Evolutionary conservation across 2,113 vertebrate species (phyloP), one percentile per base, ranked within the genome.

Genomic region (Triplophysa rosa): DNA sequence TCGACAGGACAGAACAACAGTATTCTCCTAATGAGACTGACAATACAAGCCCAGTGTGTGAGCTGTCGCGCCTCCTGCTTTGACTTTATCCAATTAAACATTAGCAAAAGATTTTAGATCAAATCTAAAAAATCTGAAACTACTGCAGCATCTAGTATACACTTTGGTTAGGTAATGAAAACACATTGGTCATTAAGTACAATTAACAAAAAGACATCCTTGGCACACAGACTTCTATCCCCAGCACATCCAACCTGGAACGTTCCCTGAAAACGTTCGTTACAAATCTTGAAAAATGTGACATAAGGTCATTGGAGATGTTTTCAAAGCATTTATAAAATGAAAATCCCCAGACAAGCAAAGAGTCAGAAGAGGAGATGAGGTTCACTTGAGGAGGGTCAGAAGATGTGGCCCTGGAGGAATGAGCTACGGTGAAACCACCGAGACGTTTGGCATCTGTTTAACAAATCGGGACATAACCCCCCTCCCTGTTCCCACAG

Each of bases 381-480:
- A 63, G 61, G 61, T 63, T 63, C 61, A 63, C 11, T 29, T 63
- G 24, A 63, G 24, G 56, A 19, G 21, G 10, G 21, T 3, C 8
- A 47, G 72, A 61, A 26, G 40, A 49, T 75, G 21, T 29, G 21
- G 59, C 71, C 56, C 3, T 14, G n/a, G 26, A 17, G 17, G 19
- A 12, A 14, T 67, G 74, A 73, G 61, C 65, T n/a, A 14, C 12
- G 45, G 29, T 40, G 47, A 65, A 67, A 74, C 82, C 85, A 75
- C 83, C 75, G 70, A 78, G 83, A 76, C 67, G 63, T 69, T 70
- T 79, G 59, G 85, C 87, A 85, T 88, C 84, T 88, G 87, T 85
- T 88, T 54, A 83, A 86, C 84, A 85, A 80, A 85, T 85, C 59
- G 64, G 79, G 40, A 65, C 70, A 78, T 77, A 80, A 81, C 54